Base-by-base conservation (phyloP, 1,140 invertebrate genomes). In the honey bee (Apis mellifera) region DNA sequence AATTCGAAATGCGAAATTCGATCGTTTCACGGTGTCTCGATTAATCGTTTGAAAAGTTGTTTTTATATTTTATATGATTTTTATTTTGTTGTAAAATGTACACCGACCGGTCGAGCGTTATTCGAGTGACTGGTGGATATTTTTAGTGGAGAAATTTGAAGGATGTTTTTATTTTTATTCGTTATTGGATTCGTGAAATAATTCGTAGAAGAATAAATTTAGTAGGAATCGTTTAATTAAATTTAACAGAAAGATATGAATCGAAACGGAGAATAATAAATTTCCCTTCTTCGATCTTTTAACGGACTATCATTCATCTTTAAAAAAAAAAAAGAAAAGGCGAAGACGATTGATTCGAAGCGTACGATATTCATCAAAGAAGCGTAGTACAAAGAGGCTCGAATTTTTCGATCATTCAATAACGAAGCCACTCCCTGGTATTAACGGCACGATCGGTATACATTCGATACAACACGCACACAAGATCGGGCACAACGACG, bases 371-470 rank as follows among this genome's bases (percentile, higher is more conserved):
- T n/a, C 65, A 42, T 42, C 5, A 50, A 68, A 50, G 66, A 59
- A 42, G 32, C 32, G 32, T 42, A 12, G 12, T 11, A 12, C 55
- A 19, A n/a, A 55, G 52, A 54, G 21, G 11, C 11, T 12, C 12
- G 26, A 21, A 48, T 60, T 74, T n/a, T 60, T 60, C 55, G 50
- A 60, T 60, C 15, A 59, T 48, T 59, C 55, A n/a, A 73, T 48
- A 59, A 59, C 32, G n/a, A 52, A 42, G 21, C 71, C 70, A 71
- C 69, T 71, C 70, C 70, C 19, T 32, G 54, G 26, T 32, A 72
- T 57, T 42, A 72, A 72, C 70, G 15, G 21, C 26, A 15, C 52
- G 21, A 72, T 42, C 70, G 54, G 12, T 21, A 7, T 21, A 13
- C n/a, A 26, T 5, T 21, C 54, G 26, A 26, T 72, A 32, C 32